Base-by-base conservation (phyloP, 2,888 invertebrate species). In the Lepidochrysops patricia region DNA sequence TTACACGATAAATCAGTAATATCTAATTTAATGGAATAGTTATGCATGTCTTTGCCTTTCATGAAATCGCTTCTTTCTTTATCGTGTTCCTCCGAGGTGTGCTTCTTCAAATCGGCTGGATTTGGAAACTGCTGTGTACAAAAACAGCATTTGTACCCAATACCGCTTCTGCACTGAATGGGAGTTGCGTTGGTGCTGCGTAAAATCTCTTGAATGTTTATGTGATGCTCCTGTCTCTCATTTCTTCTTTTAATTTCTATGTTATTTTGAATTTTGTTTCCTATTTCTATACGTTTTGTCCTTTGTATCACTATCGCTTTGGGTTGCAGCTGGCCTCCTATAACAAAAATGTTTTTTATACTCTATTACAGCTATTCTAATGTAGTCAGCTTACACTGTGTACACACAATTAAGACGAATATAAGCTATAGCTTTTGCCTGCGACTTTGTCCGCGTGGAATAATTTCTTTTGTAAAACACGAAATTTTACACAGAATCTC, bases 141-240 rank as follows among this genome's bases (percentile, higher is more conserved):
- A 61, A 80, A 85, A 2, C 77, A 72, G 63, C 85, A 85, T 0
- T 72, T 64, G 62, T 77, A 85, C 0, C 80, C 81, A 0, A 75
- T 72, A 0, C 80, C 78, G 0, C 72, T 74, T 12, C 75, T 72
- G 48, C 75, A 72, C 13, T 76, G 72, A 4, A 85, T 80, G 0
- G 85, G 85, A 0, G 85, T 85, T 0, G 85, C 85, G 52, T 84
- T 86, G 0, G 85, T 78, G 60, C 73, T 68, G 2, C 70, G 62
- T 3, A 84, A 62, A 60, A 84, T 76, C 29, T 75, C 74, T 49
- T 71, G 68, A 0, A 84, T 72, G 60, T 84, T 84, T 19, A 72
- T 70, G 6, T 74, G 73, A 43, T 82, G 80, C 56, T 72, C 73
- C 7, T 72, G 65, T 0, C 73, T 66, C 60, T 72, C 69, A 23